Evolutionary conservation across 2,888 invertebrate species (phyloP).

Genomic region (Caradrina clavipalpis): DNA sequence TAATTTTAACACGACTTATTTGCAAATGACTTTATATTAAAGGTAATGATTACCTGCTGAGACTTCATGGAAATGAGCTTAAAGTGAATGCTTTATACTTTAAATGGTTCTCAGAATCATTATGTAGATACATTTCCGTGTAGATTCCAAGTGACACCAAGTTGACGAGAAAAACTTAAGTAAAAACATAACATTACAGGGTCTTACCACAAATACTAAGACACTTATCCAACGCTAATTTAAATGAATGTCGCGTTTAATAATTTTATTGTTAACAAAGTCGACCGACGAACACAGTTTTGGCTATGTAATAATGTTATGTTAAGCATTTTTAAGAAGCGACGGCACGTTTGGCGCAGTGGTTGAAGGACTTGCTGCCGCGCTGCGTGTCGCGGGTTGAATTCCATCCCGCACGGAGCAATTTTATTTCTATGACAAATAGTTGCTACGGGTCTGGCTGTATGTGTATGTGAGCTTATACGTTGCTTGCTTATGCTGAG

Average conservation of each 20-base stretch:
- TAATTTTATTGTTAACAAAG: too few species aligned
- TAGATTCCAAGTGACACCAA: not conserved
- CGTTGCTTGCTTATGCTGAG: too few species aligned
- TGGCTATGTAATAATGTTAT: too few species aligned
- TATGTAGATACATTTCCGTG: conserved; percentile 26
- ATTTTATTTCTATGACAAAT: too few species aligned
- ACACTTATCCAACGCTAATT: not conserved
- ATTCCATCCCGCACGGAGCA: too few species aligned
- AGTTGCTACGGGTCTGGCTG: too few species aligned
- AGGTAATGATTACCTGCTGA: not conserved
- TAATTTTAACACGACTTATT: conserved; percentile 10
- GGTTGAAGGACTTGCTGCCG: too few species aligned
- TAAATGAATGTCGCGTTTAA: not conserved
- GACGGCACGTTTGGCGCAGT: too few species aligned
- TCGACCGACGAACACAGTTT: too few species aligned
- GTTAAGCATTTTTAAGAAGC: too few species aligned
- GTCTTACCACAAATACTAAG: not conserved
- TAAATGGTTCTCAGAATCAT: not conserved
- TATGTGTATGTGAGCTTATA: too few species aligned
- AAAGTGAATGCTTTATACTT: not conserved
- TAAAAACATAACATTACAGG: not conserved
- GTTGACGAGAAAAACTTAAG: not conserved
- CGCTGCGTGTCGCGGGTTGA: too few species aligned
- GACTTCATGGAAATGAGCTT: conserved; percentile 30
- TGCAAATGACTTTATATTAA: conserved; percentile 5